Conservation (phyloP, 1,140 invertebrate species). For the Acromyrmex echinatior region DNA sequence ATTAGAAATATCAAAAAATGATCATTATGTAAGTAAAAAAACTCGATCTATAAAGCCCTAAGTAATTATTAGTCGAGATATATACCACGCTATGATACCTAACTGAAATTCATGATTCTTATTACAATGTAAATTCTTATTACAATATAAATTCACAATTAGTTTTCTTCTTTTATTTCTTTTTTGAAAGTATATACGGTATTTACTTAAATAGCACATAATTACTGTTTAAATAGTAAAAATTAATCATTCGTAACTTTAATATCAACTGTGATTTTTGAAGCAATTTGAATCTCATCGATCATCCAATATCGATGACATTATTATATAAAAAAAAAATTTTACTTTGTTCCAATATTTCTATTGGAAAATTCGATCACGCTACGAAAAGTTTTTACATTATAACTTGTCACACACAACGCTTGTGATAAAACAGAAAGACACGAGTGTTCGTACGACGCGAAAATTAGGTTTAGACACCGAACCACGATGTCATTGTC, state of each 20-base stretch:
- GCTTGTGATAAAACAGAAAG: not conserved
- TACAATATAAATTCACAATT: not conserved
- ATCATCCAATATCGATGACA: not conserved
- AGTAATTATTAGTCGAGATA: too few relatives aligned
- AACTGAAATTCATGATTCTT: not conserved
- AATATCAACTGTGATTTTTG: not conserved
- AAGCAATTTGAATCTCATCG: not conserved
- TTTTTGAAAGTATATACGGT: not conserved
- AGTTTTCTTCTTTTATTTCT: not conserved
- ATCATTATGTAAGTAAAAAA: too few relatives aligned
- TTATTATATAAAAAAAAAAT: not conserved
- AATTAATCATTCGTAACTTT: not conserved
- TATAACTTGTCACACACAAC: not conserved
- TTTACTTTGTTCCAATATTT: not conserved
- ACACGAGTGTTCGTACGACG: not conserved
- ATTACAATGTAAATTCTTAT: not conserved
- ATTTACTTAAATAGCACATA: not conserved
- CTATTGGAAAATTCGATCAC: not conserved
- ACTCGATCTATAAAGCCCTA: too few relatives aligned
- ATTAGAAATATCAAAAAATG: too few relatives aligned
- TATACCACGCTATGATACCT: too few relatives aligned
- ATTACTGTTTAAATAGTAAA: not conserved
- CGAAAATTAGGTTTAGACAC: not conserved
- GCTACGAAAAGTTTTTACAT: not conserved
- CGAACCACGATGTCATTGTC: slow-evolving; percentile 1